Conservation (phyloP, 1,140 invertebrate species). For the Gryon sp. region DNA sequence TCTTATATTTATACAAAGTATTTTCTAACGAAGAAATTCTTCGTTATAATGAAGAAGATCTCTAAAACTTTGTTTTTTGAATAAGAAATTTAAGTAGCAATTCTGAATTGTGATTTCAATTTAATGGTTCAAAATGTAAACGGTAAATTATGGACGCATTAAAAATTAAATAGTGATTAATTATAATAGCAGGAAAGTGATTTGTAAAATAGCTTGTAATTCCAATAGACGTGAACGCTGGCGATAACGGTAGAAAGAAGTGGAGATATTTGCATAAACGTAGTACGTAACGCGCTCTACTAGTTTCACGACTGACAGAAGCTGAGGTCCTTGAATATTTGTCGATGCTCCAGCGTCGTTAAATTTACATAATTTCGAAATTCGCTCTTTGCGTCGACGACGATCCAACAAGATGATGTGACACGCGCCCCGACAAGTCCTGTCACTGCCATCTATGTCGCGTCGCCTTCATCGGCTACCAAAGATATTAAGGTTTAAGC, state of each 20-base stretch:
- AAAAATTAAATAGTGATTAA: slow-evolving; percentile 25
- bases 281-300: slow-evolving; percentile 37
- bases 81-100: too few relatives aligned
- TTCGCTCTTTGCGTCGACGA: slow-evolving; percentile 64
- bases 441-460: slow-evolving; percentile 58
- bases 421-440: slow-evolving; percentile 57
- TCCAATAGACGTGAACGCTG: slow-evolving; percentile 38
- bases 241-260: too few relatives aligned
- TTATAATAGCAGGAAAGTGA: slow-evolving; percentile 26
- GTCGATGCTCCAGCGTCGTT: slow-evolving; percentile 62
- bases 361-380: slow-evolving; percentile 77
- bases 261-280: slow-evolving; percentile 59
- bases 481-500: slow-evolving; percentile 68
- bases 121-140: neutral
- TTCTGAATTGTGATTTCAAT: too few relatives aligned
- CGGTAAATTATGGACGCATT: slow-evolving; percentile 7
- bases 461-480: slow-evolving; percentile 56
- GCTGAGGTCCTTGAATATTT: slow-evolving; percentile 68
- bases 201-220: slow-evolving; percentile 51
- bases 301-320: slow-evolving; percentile 58
- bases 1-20: too few relatives aligned
- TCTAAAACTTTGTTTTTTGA: too few relatives aligned
- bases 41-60: too few relatives aligned
- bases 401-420: slow-evolving; percentile 67
- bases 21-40: too few relatives aligned